Conservation (phyloP, 2,113 vertebrate species). For the Anseranas semipalmata region DNA sequence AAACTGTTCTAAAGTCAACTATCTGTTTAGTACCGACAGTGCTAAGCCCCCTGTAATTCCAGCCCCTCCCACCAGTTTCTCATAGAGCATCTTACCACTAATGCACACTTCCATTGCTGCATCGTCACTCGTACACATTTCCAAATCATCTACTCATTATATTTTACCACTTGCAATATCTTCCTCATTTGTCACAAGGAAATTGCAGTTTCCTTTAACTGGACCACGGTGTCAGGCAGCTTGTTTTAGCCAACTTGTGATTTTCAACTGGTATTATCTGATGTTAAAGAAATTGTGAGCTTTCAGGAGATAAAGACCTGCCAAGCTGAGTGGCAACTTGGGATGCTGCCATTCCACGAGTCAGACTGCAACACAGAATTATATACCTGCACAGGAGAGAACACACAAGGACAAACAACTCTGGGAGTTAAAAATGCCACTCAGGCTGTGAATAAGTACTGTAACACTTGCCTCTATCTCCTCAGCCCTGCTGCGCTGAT, state of each 20-base stretch:
- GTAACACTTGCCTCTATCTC: too few relatives aligned
- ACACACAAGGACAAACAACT: neutral
- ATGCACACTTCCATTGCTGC: neutral
- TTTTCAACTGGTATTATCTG: neutral
- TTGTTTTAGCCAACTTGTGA: neutral
- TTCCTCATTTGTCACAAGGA: neutral
- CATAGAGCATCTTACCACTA: neutral
- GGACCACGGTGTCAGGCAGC: neutral
- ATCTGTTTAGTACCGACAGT: neutral
- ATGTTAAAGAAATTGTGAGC: neutral
- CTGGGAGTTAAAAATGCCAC: neutral
- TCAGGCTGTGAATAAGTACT: too few relatives aligned
- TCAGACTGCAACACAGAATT: neutral
- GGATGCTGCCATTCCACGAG: neutral
- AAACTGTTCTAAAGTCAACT: neutral
- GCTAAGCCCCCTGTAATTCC: neutral
- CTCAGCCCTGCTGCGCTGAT: neutral
- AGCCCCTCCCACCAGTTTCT: neutral
- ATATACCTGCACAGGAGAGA: fast-evolving
- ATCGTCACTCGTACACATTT: neutral
- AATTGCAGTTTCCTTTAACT: neutral
- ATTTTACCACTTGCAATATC: neutral
- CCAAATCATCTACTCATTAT: neutral
- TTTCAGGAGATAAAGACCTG: neutral
- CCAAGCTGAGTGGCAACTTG: neutral